A percentile compares a stretch with the other conserved stretches of the same genome.
These are phyloP conservation scores for Neosalanx taihuensis DNA, from an alignment of 2,797 vertebrate species.

Conservation along the genomic window DNA sequence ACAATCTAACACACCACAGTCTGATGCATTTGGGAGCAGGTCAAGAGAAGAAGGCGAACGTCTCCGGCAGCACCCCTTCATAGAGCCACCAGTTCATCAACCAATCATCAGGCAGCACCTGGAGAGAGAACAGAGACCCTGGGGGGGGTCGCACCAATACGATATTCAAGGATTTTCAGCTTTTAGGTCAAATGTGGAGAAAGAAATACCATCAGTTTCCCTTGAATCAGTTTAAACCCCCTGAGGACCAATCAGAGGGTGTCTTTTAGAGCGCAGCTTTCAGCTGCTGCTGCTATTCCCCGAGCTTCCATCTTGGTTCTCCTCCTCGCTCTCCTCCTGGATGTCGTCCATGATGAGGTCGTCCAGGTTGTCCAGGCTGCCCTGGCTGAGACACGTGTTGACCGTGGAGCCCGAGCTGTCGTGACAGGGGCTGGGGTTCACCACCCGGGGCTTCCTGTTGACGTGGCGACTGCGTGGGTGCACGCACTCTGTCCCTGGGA, in stretches of 20 bases:
- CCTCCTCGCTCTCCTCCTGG: slow-evolving; percentile 56
- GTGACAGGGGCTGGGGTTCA: slow-evolving; percentile 66
- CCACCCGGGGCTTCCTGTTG: slow-evolving; percentile 66
- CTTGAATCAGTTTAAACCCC: not conserved
- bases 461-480: slow-evolving; percentile 70
- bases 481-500: slow-evolving; percentile 69
- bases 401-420: slow-evolving; percentile 76
- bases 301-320: slow-evolving; percentile 25
- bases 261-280: not conserved
- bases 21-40: no score
- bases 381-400: slow-evolving; percentile 77
- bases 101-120: no score
- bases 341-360: slow-evolving; percentile 72
- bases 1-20: no score
- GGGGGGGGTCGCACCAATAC: no score
- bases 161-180: not conserved
- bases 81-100: no score
- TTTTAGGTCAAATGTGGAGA: not conserved
- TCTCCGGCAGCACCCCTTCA: no score
- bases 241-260: no score
- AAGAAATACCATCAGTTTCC: not conserved
- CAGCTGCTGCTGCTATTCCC: slow-evolving; percentile 8
- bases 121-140: no score
- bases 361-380: slow-evolving; percentile 64
- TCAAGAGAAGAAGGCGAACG: no score